Base-by-base conservation (phyloP, 1,140 invertebrate genomes). In the Drosophila albomicans region DNA sequence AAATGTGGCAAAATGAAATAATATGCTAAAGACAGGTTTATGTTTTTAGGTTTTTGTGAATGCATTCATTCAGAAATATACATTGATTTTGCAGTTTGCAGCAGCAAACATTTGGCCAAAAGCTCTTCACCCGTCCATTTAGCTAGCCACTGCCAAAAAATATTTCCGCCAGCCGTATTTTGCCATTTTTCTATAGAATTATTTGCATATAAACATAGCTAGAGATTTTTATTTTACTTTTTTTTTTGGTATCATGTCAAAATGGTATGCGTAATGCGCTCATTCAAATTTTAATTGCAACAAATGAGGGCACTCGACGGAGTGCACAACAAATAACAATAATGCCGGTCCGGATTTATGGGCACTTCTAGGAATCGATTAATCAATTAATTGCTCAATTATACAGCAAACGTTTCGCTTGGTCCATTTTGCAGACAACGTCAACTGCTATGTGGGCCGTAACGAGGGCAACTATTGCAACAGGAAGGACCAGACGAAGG, bases 381-480 rank as follows among this genome's bases (percentile, higher is more conserved):
- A 61, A 71, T 20, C 43, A 59, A 20, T 38, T 48, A 66, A 72
- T 81, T 62, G 51, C 28, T 48, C 30, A 45, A 41, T 63, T 66
- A 43, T 64, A 30, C 49, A 45, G 46, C 49, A 35, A 25, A 25
- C 15, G 28, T 20, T 52, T 28, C 25, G n/a, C 15, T 66, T 11
- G 4, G 16, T 41, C 35, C 13, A n/a, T 13, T 41, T 59, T 69
- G 41, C 75, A 92, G 91, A 92, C 77, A 91, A 92, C 48, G 79
- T 89, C 30, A 91, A 91, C 65, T 92, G 91, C 52, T 92, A 92
- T 64, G 79, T 84, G 68, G 87, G 91, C 30, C 79, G 82, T 20
- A 92, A 91, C 35, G 91, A 92, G 71, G 91, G 91, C 1, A 91
- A 92, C 79, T 92, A 81, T 30, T 92, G 91, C 81, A 92, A 64